phyloP scores from a whole-genome alignment of 35 echinoderm and acorn worm species.

The Patiria miniata region DNA sequence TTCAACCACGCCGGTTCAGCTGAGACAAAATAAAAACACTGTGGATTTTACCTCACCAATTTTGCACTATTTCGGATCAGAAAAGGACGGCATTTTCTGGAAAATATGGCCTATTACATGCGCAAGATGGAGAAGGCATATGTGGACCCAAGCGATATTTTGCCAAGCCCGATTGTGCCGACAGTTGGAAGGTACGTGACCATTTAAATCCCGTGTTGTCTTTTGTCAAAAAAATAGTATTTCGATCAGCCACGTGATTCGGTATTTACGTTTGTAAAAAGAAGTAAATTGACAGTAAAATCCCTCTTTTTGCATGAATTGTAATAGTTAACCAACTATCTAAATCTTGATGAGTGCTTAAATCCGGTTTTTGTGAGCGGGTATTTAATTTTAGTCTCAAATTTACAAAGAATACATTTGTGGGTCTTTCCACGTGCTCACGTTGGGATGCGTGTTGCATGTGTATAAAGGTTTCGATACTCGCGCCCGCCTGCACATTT shows the following conservation, averaged over 20 bases:
- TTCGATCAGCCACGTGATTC: constrained; percentile 15
- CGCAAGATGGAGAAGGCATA: constrained; percentile 23
- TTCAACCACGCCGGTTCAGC: constrained; percentile 22
- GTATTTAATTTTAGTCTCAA: too few species aligned
- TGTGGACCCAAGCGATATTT: not conserved
- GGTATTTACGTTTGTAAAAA: constrained; percentile 19
- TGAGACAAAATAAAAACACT: constrained; percentile 25
- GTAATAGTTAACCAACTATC: too few species aligned
- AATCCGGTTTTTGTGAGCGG: too few species aligned
- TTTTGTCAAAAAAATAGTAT: constrained; percentile 17
- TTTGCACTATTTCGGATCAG: not conserved
- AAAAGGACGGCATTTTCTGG: not conserved
- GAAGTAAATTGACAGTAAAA: not conserved
- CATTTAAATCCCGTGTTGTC: constrained; percentile 23
- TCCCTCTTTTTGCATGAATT: too few species aligned
- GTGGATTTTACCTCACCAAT: constrained; percentile 6
- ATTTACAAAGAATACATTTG: too few species aligned
- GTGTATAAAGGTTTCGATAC: too few species aligned
- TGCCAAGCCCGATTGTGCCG: constrained; percentile 4
- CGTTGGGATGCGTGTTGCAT: too few species aligned
- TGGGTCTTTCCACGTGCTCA: too few species aligned
- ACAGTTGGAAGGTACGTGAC: constrained; percentile 11
- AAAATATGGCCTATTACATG: constrained; percentile 18
- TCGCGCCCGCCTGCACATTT: too few species aligned
- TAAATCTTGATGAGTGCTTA: too few species aligned